These are phyloP conservation scores for Uloborus plumipes DNA, from an alignment of 2,888 invertebrate genomes.

Conservation along the genomic window DNA sequence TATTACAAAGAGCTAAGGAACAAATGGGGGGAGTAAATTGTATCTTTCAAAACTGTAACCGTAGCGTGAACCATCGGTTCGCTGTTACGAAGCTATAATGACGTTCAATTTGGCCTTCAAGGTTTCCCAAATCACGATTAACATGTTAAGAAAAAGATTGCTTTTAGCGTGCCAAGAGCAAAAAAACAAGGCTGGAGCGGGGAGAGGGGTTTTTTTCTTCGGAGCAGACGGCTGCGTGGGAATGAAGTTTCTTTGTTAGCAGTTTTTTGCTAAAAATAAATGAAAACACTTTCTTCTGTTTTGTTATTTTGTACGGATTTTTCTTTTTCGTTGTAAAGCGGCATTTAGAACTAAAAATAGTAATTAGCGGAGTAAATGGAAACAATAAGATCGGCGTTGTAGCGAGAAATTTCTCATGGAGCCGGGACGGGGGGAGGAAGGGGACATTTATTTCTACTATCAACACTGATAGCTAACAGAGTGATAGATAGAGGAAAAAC, in stretches of 20 bases:
- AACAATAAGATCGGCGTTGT: no score
- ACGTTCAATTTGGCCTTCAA: slow-evolving; percentile 40
- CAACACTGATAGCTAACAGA: no score
- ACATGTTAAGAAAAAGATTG: slow-evolving; percentile 43
- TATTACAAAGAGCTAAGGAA: slow-evolving; percentile 20
- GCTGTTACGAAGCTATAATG: slow-evolving; percentile 25
- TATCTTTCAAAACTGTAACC: slow-evolving; percentile 31
- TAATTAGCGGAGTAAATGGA: no score
- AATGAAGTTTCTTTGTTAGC: neutral
- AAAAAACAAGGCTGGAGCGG: neutral
- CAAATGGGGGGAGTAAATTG: slow-evolving; percentile 13
- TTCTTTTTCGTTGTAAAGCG: no score
- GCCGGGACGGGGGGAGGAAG: no score
- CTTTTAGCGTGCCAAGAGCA: neutral
- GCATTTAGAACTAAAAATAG: no score
- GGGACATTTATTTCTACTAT: no score
- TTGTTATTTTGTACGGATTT: no score
- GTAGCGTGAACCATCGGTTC: neutral
- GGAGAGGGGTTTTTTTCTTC: neutral
- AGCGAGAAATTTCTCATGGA: no score
- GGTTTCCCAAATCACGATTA: slow-evolving; percentile 44
- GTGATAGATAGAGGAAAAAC: no score
- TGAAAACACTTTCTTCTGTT: no score
- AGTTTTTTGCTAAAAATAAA: no score
- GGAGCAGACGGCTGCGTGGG: slow-evolving; percentile 4